Evolutionary conservation across 92 coral and sea anemone genomes (phyloP), one percentile per base, ranked within the genome.

Genomic region (Porites divaricata): DNA sequence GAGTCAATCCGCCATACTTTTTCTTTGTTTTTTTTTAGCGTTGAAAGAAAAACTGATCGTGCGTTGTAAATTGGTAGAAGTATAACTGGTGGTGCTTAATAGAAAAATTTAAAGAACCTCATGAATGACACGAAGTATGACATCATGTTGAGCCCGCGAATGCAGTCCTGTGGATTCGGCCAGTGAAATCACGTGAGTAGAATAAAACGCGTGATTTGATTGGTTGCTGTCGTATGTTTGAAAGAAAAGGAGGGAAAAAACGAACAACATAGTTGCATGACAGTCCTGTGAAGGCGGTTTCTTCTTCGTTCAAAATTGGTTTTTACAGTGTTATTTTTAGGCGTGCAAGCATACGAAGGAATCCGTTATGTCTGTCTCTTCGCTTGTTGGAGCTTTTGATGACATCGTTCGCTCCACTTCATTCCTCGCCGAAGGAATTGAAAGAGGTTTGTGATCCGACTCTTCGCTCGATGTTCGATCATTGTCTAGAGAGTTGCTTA

Each of bases 211-310:
- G 81, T 58, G 23, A 61, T 89, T 35, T 94, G 93, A 94, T 94
- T 94, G 95, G 98, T 85, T 81, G 54, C 89, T 84, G 52, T 53
- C 25, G 56, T 22, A 45, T 83, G 93, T 94, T 94, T 91, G 95
- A 94, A 93, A 92, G 90, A 83, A 89, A 89, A 67, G 92, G 98
- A 94, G 98, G 95, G 95, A 94, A 94, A 94, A 94, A 92, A 92
- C 98, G 98, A 90, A 94, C 90, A 91, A 89, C 72, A 88, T 90
- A 91, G 95, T 90, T 64, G 53, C 45, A 35, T 35, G 45, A 35
- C 45, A 80, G 83, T 58, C 13, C 45, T 35, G 45, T 76, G 79
- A 77, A 69, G 81, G 66, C 67, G 74, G 81, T 65, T 53, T 75
- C 15, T 68, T 4, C 53, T 57, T 16, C 15, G 21, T 41, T 72